These are phyloP conservation scores for Etia nguti DNA, from an alignment of 2,113 vertebrate species.

Conservation along the genomic window DNA sequence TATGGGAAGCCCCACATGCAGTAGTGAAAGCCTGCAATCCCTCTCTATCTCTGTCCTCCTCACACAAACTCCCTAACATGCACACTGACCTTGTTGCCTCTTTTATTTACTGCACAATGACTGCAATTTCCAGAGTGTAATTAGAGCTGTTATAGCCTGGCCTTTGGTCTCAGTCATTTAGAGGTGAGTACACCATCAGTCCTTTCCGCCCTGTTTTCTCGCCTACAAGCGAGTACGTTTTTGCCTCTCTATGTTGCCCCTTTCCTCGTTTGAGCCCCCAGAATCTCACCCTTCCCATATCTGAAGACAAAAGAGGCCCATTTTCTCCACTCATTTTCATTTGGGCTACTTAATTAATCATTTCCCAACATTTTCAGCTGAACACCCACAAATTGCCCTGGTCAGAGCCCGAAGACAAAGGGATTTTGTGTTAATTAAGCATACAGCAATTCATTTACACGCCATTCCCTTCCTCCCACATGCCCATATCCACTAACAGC, in stretches of 20 bases:
- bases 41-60: background rate
- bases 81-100: constrained; percentile 41
- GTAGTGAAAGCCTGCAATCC: background rate
- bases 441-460: constrained; percentile 59
- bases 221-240: background rate
- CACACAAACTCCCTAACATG: background rate
- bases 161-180: constrained; percentile 51
- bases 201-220: background rate
- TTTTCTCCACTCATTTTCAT: constrained; percentile 32
- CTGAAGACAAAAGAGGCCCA: background rate
- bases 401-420: constrained; percentile 64
- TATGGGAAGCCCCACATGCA: constrained; percentile 11
- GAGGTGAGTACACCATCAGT: constrained; percentile 35
- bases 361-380: constrained; percentile 46
- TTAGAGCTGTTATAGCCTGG: constrained; percentile 40
- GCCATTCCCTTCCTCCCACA: background rate
- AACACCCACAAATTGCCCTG: constrained; percentile 61
- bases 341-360: constrained; percentile 60
- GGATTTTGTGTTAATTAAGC: constrained; percentile 67
- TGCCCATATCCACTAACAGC: background rate
- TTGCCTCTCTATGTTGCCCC: background rate
- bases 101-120: constrained; percentile 61
- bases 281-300: background rate
- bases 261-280: background rate
- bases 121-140: constrained; percentile 47